These are phyloP conservation scores for Chrysogorgia sp. DNA, from an alignment of 92 coral and sea anemone genomes.

Conservation along the genomic window DNA sequence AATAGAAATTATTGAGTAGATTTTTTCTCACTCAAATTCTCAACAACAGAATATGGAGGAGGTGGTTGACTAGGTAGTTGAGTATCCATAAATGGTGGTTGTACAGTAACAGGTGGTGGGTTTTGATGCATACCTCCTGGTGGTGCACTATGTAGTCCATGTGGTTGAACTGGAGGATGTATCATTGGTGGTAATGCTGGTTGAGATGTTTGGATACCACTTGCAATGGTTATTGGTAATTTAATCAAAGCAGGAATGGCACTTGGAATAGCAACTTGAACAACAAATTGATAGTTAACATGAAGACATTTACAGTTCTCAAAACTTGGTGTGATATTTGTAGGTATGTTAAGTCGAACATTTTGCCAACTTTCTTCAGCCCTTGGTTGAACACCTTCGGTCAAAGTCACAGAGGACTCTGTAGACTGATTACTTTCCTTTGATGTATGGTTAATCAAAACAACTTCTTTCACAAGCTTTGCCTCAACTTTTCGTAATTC, in stretches of 20 bases:
- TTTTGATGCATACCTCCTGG: background rate
- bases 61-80: background rate
- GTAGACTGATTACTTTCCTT: background rate
- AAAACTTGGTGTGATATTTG: background rate
- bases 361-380: conserved; percentile 23
- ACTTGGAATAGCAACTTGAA: background rate
- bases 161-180: background rate
- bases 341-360: background rate
- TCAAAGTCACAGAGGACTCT: background rate
- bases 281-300: background rate
- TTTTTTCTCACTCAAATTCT: too few species aligned
- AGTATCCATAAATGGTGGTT: background rate
- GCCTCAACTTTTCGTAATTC: background rate
- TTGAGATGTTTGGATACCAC: conserved; percentile 10
- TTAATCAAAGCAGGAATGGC: conserved; percentile 1
- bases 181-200: background rate
- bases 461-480: background rate
- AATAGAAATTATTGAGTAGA: too few species aligned
- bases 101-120: background rate
- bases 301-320: conserved; percentile 20
- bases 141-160: background rate
- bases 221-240: conserved; percentile 14
- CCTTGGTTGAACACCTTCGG: background rate
- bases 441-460: background rate
- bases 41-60: conserved; percentile 3